These are phyloP conservation scores for Cyprinodon diabolis DNA, from an alignment of 2,797 vertebrate species.

Conservation along the genomic window DNA sequence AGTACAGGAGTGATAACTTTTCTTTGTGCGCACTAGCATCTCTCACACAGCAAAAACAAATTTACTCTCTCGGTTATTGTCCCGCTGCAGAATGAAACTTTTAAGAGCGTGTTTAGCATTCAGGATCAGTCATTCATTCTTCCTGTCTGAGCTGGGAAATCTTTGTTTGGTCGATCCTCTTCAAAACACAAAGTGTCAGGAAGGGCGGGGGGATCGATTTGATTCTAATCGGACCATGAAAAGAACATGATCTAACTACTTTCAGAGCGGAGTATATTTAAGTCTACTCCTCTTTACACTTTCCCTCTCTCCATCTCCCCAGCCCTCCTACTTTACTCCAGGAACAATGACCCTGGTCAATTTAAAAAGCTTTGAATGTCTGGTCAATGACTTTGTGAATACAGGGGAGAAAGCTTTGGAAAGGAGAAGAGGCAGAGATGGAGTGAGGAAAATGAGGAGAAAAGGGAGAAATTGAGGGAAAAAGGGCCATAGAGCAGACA, in stretches of 20 bases:
- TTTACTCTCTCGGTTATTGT: constrained; percentile 84
- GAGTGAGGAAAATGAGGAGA: constrained; percentile 51
- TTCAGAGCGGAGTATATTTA: constrained; percentile 99
- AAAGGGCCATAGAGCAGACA: constrained; percentile 91
- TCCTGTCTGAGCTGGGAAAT: constrained; percentile 88
- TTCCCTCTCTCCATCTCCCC: constrained; percentile 76
- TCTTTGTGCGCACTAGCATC: constrained; percentile 53
- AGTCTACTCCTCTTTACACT: constrained; percentile 88
- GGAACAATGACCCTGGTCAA: constrained; percentile 95
- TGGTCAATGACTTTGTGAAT: constrained; percentile 99
- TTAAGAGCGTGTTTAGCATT: constrained; percentile 98
- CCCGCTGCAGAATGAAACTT: constrained; percentile 86
- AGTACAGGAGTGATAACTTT: constrained; percentile 40
- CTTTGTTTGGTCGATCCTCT: constrained; percentile 94
- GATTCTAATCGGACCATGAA: constrained; percentile 99
- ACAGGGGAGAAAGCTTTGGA: constrained; percentile 82
- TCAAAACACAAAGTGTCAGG: constrained; percentile 91
- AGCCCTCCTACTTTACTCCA: constrained; percentile 59
- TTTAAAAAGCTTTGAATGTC: constrained; percentile 99
- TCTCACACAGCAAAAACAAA: constrained; percentile 69
- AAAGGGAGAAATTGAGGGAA: constrained; percentile 50
- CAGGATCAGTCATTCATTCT: constrained; percentile 92
- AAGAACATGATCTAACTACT: constrained; percentile 99
- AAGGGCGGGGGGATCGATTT: constrained; percentile 98
- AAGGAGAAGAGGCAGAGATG: constrained; percentile 63